A percentile compares a stretch with the other conserved stretches of the same genome.
These are phyloP conservation scores for Megaceryle torquata DNA, from an alignment of 2,113 vertebrate genomes.

Conservation along the genomic window DNA sequence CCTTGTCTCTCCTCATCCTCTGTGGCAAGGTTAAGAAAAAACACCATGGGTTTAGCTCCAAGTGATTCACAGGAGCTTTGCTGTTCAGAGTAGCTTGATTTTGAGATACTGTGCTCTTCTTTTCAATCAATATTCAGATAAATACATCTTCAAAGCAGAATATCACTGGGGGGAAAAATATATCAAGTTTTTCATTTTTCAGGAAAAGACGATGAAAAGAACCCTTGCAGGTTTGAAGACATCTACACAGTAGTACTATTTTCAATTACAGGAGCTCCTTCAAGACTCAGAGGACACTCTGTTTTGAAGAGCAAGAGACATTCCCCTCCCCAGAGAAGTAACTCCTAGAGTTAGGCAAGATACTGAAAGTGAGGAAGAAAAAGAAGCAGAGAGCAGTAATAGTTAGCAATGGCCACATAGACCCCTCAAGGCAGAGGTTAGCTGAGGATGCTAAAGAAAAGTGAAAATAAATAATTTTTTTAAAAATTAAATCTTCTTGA, in stretches of 20 bases:
- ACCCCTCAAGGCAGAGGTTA: background rate
- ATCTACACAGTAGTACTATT: background rate
- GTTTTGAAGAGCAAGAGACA: background rate
- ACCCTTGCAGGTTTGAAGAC: background rate
- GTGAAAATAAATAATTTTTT: background rate
- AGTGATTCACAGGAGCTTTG: background rate
- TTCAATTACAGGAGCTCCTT: background rate
- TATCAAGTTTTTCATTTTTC: slow-evolving; percentile 16
- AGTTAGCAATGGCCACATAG: background rate
- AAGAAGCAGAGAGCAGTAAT: background rate
- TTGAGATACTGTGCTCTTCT: background rate
- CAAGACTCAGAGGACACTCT: background rate
- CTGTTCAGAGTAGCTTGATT: background rate
- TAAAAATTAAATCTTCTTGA: no score
- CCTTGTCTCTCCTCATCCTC: background rate
- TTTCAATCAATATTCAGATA: slow-evolving; percentile 36
- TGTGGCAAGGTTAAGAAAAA: background rate
- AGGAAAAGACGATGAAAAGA: background rate
- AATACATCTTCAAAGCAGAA: slow-evolving; percentile 9
- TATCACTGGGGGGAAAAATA: background rate
- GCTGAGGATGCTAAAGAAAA: background rate
- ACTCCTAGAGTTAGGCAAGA: background rate
- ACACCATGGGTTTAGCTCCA: background rate
- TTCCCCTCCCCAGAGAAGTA: background rate
- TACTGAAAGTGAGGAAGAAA: background rate